Evolutionary conservation across 1,140 invertebrate species (phyloP).

Genomic region (Lordiphosa stackelbergi): DNA sequence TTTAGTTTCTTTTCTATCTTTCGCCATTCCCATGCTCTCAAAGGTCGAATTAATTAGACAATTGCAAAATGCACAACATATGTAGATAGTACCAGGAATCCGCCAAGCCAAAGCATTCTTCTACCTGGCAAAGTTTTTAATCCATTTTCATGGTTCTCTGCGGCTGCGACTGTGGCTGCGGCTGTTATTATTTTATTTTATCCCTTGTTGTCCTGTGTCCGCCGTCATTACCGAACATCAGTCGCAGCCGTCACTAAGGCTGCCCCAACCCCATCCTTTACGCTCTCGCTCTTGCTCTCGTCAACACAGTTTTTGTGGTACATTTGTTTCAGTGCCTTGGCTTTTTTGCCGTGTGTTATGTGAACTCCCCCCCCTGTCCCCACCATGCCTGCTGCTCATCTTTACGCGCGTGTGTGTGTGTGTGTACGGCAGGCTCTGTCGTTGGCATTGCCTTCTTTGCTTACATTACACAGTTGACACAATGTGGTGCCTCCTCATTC

Average conservation of each 20-base stretch:
- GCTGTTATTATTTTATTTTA: conserved; percentile 67
- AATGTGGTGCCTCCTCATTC: conserved; percentile 57
- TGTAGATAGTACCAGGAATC: conserved; percentile 10
- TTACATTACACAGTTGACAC: conserved; percentile 72
- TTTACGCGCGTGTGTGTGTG: conserved; percentile 13
- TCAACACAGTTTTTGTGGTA: conserved; percentile 74
- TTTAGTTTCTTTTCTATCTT: conserved; percentile 65
- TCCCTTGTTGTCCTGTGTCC: conserved; percentile 64
- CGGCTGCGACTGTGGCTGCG: conserved; percentile 22
- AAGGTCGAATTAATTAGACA: conserved; percentile 68
- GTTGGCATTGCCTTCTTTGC: conserved; percentile 49
- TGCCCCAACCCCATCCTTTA: conserved; percentile 11
- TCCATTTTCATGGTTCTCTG: conserved; percentile 51
- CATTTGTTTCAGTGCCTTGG: conserved; percentile 72
- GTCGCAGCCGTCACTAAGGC: conserved; percentile 16
- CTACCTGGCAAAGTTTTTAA: conserved; percentile 62
- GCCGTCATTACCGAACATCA: conserved; percentile 36
- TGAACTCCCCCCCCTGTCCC: conserved; percentile 12
- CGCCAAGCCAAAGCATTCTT: conserved; percentile 22
- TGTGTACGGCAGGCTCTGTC: conserved; percentile 43
- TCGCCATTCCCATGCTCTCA: conserved; percentile 40
- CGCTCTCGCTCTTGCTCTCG: conserved; percentile 48
- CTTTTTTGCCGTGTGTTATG: conserved; percentile 65
- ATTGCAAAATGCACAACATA: conserved; percentile 39
- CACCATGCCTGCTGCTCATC: conserved; percentile 4